Evolutionary conservation across 2,113 vertebrate genomes (phyloP).

Genomic region (Rostratula benghalensis): DNA sequence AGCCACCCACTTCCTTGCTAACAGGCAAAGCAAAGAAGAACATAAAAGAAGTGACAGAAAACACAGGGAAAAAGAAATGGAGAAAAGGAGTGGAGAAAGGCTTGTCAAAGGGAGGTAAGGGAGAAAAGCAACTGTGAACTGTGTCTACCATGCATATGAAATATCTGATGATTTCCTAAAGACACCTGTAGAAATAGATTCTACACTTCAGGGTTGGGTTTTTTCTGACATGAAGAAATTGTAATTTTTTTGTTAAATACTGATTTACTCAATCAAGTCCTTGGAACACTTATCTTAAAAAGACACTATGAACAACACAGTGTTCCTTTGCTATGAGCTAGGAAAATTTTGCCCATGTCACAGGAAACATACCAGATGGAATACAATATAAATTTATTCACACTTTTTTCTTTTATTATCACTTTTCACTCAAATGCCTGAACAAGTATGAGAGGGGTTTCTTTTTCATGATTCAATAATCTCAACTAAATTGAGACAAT

Average conservation of each 20-base stretch:
- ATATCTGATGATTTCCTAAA: neutral
- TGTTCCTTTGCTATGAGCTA: neutral
- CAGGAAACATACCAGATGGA: neutral
- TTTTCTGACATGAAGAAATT: neutral
- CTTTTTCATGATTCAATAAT: neutral
- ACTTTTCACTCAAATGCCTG: neutral
- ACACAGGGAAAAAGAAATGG: neutral
- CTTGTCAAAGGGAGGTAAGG: neutral
- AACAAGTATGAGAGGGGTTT: neutral
- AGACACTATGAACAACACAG: neutral
- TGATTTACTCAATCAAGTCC: neutral
- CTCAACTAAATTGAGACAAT: neutral
- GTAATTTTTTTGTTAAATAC: neutral
- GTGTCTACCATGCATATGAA: neutral
- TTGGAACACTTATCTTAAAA: neutral
- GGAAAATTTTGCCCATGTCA: neutral
- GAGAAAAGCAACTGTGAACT: neutral
- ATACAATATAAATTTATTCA: neutral
- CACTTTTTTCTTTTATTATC: neutral
- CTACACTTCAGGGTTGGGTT: neutral
- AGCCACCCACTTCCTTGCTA: neutral
- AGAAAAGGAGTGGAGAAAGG: neutral
- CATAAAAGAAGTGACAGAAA: neutral
- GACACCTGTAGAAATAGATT: neutral
- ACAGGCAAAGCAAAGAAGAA: neutral